These are phyloP conservation scores for Ischnus inquisitorius DNA, from an alignment of 2,888 invertebrate genomes.

Conservation along the genomic window DNA sequence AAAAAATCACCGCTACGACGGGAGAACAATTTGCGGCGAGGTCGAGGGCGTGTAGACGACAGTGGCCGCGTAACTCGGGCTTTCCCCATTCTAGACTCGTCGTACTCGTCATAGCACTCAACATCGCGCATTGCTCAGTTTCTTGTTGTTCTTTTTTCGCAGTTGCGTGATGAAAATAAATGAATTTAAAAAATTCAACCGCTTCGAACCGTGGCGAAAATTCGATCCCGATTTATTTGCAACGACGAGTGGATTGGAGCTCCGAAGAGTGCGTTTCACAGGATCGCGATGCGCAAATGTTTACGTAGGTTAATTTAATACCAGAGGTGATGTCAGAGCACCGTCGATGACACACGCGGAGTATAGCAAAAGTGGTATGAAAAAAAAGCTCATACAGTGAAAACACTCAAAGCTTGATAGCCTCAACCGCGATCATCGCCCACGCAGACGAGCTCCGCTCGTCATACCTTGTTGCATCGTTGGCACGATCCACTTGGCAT, in stretches of 20 bases:
- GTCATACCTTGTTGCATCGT: not conserved
- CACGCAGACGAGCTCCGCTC: not conserved
- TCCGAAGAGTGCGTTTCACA: conserved; percentile 47
- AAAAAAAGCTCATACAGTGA: conserved; percentile 9
- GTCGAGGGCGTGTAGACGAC: conserved; percentile 10
- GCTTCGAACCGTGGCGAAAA: not conserved
- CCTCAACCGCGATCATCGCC: conserved; percentile 26
- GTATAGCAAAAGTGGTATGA: not conserved
- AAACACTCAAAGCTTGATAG: not conserved
- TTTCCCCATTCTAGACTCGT: conserved; percentile 45
- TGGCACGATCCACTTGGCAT: not conserved
- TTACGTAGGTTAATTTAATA: conserved; percentile 82
- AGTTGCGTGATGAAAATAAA: not conserved
- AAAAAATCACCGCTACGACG: conserved; percentile 7
- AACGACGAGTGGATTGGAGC: conserved; percentile 29
- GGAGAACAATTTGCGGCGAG: conserved; percentile 16
- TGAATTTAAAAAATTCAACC: not conserved
- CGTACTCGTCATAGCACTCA: conserved; percentile 43
- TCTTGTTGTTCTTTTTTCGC: not conserved
- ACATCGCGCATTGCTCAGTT: not conserved
- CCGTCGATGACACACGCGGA: not conserved
- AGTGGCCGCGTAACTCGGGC: conserved; percentile 27
- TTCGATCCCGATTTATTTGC: conserved; percentile 24
- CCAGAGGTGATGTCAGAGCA: conserved; percentile 79
- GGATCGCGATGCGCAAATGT: conserved; percentile 73